A percentile compares a stretch with the other conserved stretches of the same genome.
Evolutionary conservation across 2,113 vertebrate species (phyloP).

Genomic region (Poecile atricapillus): DNA sequence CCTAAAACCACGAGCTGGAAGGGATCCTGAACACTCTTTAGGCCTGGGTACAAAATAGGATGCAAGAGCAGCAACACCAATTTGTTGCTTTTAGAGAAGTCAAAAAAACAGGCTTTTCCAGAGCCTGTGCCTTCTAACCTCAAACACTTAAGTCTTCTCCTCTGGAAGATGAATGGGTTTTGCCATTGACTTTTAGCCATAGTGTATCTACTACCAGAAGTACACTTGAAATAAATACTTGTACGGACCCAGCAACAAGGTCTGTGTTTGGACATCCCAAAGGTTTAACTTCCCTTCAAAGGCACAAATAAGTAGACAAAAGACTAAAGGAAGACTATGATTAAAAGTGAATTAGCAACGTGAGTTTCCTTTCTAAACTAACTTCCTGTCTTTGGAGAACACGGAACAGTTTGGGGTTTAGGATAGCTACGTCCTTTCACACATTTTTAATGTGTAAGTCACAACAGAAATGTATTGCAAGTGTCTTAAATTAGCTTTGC

Average conservation of each 20-base stretch:
- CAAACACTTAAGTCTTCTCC: background rate
- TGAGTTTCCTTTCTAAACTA: background rate
- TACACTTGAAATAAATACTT: background rate
- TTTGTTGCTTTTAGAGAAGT: background rate
- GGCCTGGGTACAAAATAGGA: background rate
- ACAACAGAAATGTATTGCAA: background rate
- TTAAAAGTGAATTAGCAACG: background rate
- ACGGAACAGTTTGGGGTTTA: background rate
- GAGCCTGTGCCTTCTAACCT: background rate
- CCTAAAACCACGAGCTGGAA: background rate
- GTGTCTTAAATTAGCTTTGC: background rate
- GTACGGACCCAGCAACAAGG: background rate
- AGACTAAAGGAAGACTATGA: background rate
- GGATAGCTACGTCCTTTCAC: background rate
- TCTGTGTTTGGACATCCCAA: background rate
- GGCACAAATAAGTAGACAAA: background rate
- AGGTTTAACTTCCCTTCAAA: background rate
- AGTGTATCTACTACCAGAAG: rapidly evolving
- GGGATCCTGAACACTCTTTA: background rate
- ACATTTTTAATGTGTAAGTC: background rate
- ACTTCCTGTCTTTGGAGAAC: background rate
- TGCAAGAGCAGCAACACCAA: background rate
- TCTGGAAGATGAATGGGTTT: background rate
- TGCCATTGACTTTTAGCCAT: background rate
- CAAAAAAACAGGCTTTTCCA: rapidly evolving